phyloP scores from a whole-genome alignment of 2,797 vertebrate genomes.

The Pitangus sulphuratus region DNA sequence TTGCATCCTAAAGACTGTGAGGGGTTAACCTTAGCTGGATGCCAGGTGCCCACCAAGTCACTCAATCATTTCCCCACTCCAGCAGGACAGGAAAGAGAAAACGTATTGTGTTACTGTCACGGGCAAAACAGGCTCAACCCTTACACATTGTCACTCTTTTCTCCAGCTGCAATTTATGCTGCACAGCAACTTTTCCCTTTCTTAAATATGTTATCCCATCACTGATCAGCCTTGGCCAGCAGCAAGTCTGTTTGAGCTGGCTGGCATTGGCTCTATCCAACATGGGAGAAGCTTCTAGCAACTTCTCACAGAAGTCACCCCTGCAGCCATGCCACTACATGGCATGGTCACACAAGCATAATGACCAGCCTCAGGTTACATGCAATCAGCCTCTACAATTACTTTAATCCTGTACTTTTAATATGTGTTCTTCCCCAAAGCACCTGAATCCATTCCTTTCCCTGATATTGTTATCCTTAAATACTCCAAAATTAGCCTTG shows the following conservation, averaged over 20 bases:
- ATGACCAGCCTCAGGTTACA: neutral
- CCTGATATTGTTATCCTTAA: neutral
- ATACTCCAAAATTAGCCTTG: neutral
- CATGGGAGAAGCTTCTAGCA: neutral
- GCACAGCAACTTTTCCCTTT: neutral
- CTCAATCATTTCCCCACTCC: neutral
- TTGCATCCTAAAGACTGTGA: neutral
- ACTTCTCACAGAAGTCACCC: neutral
- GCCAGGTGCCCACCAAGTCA: neutral
- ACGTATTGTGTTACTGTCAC: neutral
- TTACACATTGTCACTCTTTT: neutral
- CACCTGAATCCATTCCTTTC: neutral
- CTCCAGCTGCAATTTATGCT: neutral
- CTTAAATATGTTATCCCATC: accelerated
- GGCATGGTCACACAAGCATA: neutral
- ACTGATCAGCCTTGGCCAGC: neutral
- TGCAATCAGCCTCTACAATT: neutral
- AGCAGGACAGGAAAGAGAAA: neutral
- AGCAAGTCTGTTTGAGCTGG: neutral
- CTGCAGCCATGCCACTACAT: neutral
- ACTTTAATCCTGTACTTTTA: neutral
- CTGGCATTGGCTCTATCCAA: accelerated
- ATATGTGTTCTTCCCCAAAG: neutral
- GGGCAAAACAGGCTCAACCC: neutral
- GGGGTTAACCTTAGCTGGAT: neutral